Percentiles rank a stretch among this genome's conserved stretches.
Evolutionary conservation across 2,113 vertebrate species (phyloP).

Genomic region (Podiceps cristatus): DNA sequence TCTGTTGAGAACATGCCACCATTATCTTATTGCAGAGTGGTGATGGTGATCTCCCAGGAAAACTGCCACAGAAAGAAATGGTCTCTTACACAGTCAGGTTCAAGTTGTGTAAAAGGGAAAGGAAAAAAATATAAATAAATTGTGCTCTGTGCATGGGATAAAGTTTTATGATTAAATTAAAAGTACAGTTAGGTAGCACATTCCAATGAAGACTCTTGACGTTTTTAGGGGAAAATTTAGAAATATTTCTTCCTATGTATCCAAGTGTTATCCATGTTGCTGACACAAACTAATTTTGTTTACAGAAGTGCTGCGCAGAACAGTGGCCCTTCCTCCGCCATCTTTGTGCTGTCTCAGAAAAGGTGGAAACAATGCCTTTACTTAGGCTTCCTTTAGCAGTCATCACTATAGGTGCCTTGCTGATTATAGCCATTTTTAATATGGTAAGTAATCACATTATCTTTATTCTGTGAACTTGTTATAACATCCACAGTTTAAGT

Average conservation of each 20-base stretch:
- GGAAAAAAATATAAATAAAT: not conserved
- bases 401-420: slow-evolving; percentile 82
- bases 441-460: slow-evolving; percentile 76
- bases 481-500: not conserved
- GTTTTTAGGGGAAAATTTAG: not conserved
- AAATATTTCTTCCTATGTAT: not conserved
- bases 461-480: not conserved
- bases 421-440: slow-evolving; percentile 86
- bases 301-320: slow-evolving; percentile 83
- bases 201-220: too few species aligned
- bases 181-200: not conserved
- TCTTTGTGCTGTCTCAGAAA: slow-evolving; percentile 80
- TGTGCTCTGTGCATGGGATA: not conserved
- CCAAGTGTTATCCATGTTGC: not conserved
- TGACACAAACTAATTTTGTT: not conserved
- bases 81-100: not conserved
- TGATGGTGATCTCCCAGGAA: not conserved
- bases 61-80: not conserved
- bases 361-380: slow-evolving; percentile 86
- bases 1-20: not conserved
- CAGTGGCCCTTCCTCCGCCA: slow-evolving; percentile 73
- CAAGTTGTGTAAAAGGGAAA: not conserved
- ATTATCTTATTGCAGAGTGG: not conserved
- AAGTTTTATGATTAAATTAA: not conserved
- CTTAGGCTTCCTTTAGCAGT: slow-evolving; percentile 86